Conservation (phyloP, 2,888 invertebrate species). For the Acanthococcus lagerstroemiae region DNA sequence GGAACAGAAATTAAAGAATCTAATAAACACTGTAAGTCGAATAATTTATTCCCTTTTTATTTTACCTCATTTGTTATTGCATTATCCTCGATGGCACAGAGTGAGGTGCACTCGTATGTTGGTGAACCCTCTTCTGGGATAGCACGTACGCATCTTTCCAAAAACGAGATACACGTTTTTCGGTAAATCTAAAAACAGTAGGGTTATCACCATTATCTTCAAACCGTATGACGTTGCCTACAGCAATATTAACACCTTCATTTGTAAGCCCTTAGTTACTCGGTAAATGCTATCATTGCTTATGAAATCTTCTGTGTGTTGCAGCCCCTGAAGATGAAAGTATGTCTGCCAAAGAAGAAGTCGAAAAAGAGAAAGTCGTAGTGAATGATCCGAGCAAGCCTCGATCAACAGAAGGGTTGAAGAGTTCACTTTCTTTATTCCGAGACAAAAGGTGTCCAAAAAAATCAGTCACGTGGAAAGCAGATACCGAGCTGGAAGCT, state of each 20-base stretch:
- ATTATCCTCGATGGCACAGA: too few species aligned
- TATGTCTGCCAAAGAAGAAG: constrained; percentile 1
- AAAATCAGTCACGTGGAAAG: constrained; percentile 73
- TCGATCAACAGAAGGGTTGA: constrained; percentile 17
- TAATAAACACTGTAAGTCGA: constrained; percentile 34
- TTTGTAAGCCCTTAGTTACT: background rate
- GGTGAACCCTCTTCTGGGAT: too few species aligned
- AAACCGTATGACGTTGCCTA: too few species aligned
- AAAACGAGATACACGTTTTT: too few species aligned
- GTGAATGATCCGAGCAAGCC: background rate
- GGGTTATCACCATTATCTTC: too few species aligned
- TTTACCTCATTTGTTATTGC: background rate
- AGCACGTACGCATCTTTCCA: too few species aligned
- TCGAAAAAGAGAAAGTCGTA: background rate
- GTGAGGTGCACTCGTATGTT: too few species aligned
- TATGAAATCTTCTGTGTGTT: background rate
- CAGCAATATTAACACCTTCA: background rate
- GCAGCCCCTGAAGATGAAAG: constrained; percentile 2
- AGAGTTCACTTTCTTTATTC: constrained; percentile 37
- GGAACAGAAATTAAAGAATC: constrained; percentile 38
- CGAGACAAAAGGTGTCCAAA: constrained; percentile 53
- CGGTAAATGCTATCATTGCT: background rate
- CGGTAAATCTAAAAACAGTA: too few species aligned
- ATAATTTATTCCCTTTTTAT: too few species aligned
- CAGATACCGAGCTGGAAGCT: constrained; percentile 67